Evolutionary conservation across 2,797 vertebrate species (phyloP), one percentile per base, ranked within the genome.

Genomic region (Ammospiza maritima): DNA sequence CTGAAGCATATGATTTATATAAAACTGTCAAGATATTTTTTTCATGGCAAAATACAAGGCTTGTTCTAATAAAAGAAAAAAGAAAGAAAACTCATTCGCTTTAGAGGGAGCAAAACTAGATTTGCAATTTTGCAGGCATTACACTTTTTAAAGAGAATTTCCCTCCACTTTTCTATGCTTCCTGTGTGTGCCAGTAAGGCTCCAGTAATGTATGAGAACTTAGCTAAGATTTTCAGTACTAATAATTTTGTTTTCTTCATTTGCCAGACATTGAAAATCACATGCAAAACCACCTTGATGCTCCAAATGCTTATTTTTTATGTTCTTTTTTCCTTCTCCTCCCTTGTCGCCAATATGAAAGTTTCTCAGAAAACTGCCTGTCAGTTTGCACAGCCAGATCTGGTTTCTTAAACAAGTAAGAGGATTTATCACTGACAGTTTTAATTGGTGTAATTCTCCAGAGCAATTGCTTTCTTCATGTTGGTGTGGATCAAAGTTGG

Each of bases 131-230:
- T 29, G 60, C 54, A 38, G 10, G 5, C 6, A 5, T 45, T 34
- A 27, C 8, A 9, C 30, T 64, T 89, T 89, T 78, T 70, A 19
- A 58, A 70, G 38, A 40, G 40, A 64, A 34, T 10, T 72, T 58
- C 11, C 14, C 6, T 8, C 11, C 4, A 0, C 61, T 36, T 56
- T 9, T 11, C n/a, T 16, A 1, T 30, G 45, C 3, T 82, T 69
- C 23, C 50, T 47, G 6, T 17, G 9, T 64, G 20, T 62, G n/a
- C 50, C 44, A 78, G 58, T n/a, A 58, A 21, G 7, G 14, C 8
- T 14, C 32, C 15, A 8, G 21, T 0, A 57, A 40, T 5, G 6
- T 40, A 29, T 29, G 26, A 45, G 42, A 80, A 36, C 3, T 47
- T 42, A 44, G 10, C 16, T 48, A 27, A 58, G n/a, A 40, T 56